These are phyloP conservation scores for Sebastes alutus DNA, from an alignment of 2,797 vertebrate genomes.

Conservation along the genomic window DNA sequence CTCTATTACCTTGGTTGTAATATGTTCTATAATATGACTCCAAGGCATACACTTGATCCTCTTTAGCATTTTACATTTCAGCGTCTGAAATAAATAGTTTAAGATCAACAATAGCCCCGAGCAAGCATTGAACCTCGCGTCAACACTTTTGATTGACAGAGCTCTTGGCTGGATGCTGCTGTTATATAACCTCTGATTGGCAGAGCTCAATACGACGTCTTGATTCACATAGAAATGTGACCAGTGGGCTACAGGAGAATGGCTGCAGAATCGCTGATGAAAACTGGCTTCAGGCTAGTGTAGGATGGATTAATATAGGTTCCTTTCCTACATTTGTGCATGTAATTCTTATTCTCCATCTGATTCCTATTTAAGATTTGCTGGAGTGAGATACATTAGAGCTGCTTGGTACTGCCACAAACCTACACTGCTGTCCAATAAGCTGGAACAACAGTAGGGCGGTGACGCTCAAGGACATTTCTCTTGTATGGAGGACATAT, in stretches of 20 bases:
- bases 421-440: not conserved
- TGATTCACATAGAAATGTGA: constrained; percentile 22
- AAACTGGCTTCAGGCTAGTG: not conserved
- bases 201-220: constrained; percentile 31
- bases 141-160: constrained; percentile 54
- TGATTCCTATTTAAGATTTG: not conserved
- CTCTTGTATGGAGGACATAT: not conserved
- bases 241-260: not conserved
- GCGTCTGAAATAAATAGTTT: constrained; percentile 12
- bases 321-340: not conserved
- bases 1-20: not conserved
- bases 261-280: not conserved
- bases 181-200: constrained; percentile 55
- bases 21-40: not conserved
- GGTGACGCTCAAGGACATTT: constrained; percentile 35
- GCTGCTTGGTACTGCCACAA: not conserved
- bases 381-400: not conserved
- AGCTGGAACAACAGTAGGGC: not conserved
- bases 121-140: constrained; percentile 14
- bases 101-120: constrained; percentile 23
- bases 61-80: constrained; percentile 14
- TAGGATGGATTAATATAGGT: not conserved
- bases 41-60: not conserved
- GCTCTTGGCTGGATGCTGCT: constrained; percentile 31
- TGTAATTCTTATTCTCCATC: not conserved